phyloP scores from a whole-genome alignment of 2,113 vertebrate genomes.

The Uria aalge region DNA sequence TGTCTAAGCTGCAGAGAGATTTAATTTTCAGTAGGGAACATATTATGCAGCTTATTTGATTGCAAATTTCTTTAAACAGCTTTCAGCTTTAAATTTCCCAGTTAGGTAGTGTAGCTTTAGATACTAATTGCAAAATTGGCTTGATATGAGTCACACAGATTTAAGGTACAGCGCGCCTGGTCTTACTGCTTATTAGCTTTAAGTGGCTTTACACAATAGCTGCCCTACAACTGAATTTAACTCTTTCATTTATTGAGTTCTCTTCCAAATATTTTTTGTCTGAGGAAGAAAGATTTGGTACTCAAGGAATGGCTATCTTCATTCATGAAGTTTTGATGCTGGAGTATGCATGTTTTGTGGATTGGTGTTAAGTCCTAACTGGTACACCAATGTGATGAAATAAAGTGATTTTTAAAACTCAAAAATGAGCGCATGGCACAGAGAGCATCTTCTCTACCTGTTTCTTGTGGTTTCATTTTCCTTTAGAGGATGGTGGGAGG shows the following conservation, averaged over 20 bases:
- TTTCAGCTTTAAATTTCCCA: conserved; percentile 71
- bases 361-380: not conserved
- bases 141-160: conserved; percentile 58
- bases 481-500: not conserved
- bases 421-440: not conserved
- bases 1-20: conserved; percentile 52
- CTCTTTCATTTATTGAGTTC: not conserved
- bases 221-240: not conserved
- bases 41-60: conserved; percentile 73
- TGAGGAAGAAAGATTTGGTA: not conserved
- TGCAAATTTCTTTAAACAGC: conserved; percentile 75
- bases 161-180: conserved; percentile 36
- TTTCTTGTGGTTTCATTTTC: not conserved
- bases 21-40: conserved; percentile 69
- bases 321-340: not conserved
- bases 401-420: not conserved
- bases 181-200: conserved; percentile 45
- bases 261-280: not conserved
- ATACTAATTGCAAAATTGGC: conserved; percentile 67
- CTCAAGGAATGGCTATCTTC: not conserved
- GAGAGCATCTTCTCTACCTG: not conserved
- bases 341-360: not conserved
- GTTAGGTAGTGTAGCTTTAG: conserved; percentile 68
- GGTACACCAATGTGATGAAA: not conserved
- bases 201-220: not conserved